Evolutionary conservation across 2,113 vertebrate species (phyloP), one percentile per base, ranked within the genome.

Genomic region (Poecile atricapillus): DNA sequence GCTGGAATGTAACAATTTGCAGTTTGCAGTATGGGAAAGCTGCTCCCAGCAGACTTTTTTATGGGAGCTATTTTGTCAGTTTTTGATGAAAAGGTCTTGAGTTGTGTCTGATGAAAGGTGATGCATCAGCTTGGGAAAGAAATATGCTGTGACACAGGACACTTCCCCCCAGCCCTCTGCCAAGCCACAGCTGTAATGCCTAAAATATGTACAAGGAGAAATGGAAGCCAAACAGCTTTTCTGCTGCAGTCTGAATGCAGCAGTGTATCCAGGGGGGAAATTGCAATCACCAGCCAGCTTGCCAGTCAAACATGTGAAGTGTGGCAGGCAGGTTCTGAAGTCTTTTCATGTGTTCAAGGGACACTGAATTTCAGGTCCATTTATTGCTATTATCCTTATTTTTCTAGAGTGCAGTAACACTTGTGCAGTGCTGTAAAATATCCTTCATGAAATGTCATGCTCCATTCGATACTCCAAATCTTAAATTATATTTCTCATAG

Each of bases 381-480:
- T 70, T 44, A 28, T 4, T 86, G 68, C 68, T 50, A 6, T 68
- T 60, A 60, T 17, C 69, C 16, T 84, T 82, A 52, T 87, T 89
- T 89, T 84, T 78, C 93, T 94, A 89, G 83, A 90, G 64, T 68
- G 83, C 83, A 60, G 76, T 24, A 89, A 81, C 80, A 90, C 86
- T 80, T 75, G 64, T 79, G 81, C 79, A 78, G 65, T 5, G 64
- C 87, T 92, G 44, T 87, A 87, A 89, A 89, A 75, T 15, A 70
- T 41, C 49, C 65, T 67, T 74, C n/a, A 56, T 73, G 63, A 75
- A 88, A 69, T 25, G 24, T 71, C 62, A 77, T 2, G 60, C 80
- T 94, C 47, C 35, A 33, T 17, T 65, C 50, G 63, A 67, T 59
- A 56, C 76, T 89, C 52, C 74, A 69, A 52, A 92, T 37, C n/a